Evolutionary conservation across 2,888 invertebrate genomes (phyloP).

Genomic region (Oxytorus armatus): DNA sequence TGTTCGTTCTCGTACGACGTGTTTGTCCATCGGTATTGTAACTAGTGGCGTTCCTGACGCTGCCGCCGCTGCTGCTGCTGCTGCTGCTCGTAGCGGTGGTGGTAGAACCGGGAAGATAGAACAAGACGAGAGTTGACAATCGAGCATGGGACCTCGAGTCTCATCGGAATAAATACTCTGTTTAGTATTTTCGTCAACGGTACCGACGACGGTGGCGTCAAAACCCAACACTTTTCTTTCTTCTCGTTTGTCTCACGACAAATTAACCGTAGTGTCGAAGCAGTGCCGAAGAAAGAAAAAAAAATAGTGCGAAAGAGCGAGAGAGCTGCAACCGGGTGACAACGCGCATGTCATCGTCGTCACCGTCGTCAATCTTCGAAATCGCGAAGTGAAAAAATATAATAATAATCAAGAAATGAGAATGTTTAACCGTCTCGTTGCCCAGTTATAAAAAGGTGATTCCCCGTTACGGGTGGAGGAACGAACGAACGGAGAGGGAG

Average conservation of each 20-base stretch:
- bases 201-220: constrained; percentile 30
- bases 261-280: constrained; percentile 31
- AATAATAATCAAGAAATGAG: no score
- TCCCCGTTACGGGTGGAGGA: no score
- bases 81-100: constrained; percentile 34
- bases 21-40: constrained; percentile 51
- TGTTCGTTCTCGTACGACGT: constrained; percentile 19
- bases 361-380: constrained; percentile 37
- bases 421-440: no score
- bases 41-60: constrained; percentile 22
- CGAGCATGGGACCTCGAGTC: constrained; percentile 62
- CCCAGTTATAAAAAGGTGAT: no score
- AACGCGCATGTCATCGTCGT: constrained; percentile 39
- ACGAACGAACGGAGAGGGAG: no score
- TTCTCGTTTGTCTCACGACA: constrained; percentile 1
- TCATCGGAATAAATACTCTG: constrained; percentile 54
- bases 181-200: constrained; percentile 33
- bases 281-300: neutral
- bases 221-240: constrained; percentile 12
- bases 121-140: constrained; percentile 63
- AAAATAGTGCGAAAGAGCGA: constrained; percentile 5
- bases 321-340: no score
- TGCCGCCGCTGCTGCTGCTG: constrained; percentile 44
- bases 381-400: constrained; percentile 25
- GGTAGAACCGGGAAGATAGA: constrained; percentile 41